These are phyloP conservation scores for Cylindroiulus punctatus DNA, from an alignment of 2,888 invertebrate species.

Conservation along the genomic window DNA sequence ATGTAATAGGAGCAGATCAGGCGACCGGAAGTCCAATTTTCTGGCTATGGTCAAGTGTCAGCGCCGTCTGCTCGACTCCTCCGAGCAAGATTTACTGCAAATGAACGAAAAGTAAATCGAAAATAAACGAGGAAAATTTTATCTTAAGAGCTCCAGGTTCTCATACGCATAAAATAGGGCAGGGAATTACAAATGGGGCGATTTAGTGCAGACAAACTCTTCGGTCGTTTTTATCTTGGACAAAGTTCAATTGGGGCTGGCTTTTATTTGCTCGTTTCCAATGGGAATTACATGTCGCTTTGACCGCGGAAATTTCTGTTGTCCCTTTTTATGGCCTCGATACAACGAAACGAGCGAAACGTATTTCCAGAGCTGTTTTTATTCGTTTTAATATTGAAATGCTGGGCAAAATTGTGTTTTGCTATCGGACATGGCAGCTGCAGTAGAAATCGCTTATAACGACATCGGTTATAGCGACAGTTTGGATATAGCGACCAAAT, in stretches of 20 bases:
- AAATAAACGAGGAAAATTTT: slow-evolving; percentile 47
- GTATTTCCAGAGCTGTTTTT: neutral
- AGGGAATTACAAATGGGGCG: slow-evolving; percentile 44
- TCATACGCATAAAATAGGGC: slow-evolving; percentile 47
- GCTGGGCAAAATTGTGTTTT: too few relatives aligned
- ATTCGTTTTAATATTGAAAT: neutral
- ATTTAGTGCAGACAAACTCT: slow-evolving; percentile 44
- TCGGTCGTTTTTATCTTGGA: slow-evolving; percentile 45
- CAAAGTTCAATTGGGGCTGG: slow-evolving; percentile 44
- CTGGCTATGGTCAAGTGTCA: slow-evolving; percentile 24
- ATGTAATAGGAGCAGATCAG: slow-evolving; percentile 31
- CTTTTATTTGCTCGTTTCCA: slow-evolving; percentile 31
- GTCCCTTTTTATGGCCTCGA: slow-evolving; percentile 33
- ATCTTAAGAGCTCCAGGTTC: slow-evolving; percentile 43
- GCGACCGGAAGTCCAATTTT: slow-evolving; percentile 40
- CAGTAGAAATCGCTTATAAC: too few relatives aligned
- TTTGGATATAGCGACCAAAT: too few relatives aligned
- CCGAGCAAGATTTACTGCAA: slow-evolving; percentile 25
- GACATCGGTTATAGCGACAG: too few relatives aligned
- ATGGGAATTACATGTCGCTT: slow-evolving; percentile 34
- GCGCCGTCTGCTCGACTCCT: slow-evolving; percentile 42
- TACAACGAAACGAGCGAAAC: neutral
- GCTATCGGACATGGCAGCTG: too few relatives aligned
- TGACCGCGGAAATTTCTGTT: slow-evolving; percentile 36
- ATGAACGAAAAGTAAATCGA: slow-evolving; percentile 45